These are phyloP conservation scores for Acanthopleura granulata DNA, from an alignment of 2,888 invertebrate species.

Conservation along the genomic window DNA sequence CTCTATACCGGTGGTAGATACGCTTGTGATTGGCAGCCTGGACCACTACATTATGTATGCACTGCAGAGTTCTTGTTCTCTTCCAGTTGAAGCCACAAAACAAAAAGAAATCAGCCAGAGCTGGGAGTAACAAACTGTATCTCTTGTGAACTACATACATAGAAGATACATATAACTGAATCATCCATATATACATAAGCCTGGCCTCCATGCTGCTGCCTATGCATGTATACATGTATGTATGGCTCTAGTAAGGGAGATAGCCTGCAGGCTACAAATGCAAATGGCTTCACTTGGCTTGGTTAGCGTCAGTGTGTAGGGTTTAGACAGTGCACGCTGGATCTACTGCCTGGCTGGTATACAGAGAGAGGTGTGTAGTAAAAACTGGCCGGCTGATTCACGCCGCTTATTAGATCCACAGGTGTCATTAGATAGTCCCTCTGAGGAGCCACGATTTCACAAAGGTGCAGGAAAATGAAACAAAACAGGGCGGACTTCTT, in stretches of 20 bases:
- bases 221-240: not conserved
- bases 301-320: not conserved
- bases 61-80: no score
- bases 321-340: not conserved
- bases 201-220: not conserved
- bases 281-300: constrained; percentile 3
- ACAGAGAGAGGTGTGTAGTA: not conserved
- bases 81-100: no score
- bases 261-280: constrained; percentile 14
- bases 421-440: constrained; percentile 9
- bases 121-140: no score
- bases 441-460: not conserved
- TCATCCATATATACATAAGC: constrained; percentile 6
- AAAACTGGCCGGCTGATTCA: constrained; percentile 12
- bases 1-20: no score
- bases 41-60: no score
- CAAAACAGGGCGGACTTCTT: not conserved
- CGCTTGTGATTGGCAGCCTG: no score
- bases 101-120: no score
- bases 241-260: not conserved
- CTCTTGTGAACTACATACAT: no score
- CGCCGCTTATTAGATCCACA: constrained; percentile 9
- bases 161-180: not conserved
- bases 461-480: not conserved
- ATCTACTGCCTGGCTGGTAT: not conserved